phyloP scores from a whole-genome alignment of 2,113 vertebrate genomes.

The Amphiprion percula region DNA sequence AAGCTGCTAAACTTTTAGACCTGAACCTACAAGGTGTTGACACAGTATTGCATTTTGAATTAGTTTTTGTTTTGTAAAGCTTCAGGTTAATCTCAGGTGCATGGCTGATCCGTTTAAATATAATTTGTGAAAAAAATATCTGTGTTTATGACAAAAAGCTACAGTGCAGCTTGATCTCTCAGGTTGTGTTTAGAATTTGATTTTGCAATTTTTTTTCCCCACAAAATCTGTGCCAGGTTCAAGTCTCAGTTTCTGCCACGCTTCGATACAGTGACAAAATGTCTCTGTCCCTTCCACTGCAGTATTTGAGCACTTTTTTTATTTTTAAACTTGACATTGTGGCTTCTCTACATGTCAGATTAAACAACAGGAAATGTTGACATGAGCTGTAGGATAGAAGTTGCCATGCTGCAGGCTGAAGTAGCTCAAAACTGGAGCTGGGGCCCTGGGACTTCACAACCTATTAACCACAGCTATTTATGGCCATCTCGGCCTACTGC shows the following conservation, averaged over 20 bases:
- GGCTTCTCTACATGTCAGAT: conserved; percentile 15
- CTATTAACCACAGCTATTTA: conserved; percentile 75
- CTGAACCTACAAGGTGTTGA: too few relatives aligned
- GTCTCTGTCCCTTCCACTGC: not conserved
- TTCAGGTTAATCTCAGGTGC: not conserved
- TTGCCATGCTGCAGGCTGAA: conserved; percentile 27
- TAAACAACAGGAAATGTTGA: conserved; percentile 9
- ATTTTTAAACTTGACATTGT: not conserved
- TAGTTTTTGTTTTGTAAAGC: not conserved
- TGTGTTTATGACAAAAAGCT: too few relatives aligned
- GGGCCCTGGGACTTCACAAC: conserved; percentile 71
- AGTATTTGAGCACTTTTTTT: not conserved
- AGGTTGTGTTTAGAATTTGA: too few relatives aligned
- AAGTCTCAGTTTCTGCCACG: not conserved
- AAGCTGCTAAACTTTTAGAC: too few relatives aligned
- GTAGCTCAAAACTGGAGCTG: conserved; percentile 69
- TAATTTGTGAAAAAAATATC: too few relatives aligned
- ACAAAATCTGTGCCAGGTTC: not conserved
- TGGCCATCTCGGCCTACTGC: conserved; percentile 58
- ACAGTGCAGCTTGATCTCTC: too few relatives aligned
- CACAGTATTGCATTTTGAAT: not conserved
- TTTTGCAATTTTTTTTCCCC: not conserved
- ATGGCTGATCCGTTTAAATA: too few relatives aligned
- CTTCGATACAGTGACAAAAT: not conserved
- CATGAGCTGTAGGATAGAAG: conserved; percentile 18